These are phyloP conservation scores for Cairina moschata DNA, from an alignment of 2,113 vertebrate species.

Conservation along the genomic window DNA sequence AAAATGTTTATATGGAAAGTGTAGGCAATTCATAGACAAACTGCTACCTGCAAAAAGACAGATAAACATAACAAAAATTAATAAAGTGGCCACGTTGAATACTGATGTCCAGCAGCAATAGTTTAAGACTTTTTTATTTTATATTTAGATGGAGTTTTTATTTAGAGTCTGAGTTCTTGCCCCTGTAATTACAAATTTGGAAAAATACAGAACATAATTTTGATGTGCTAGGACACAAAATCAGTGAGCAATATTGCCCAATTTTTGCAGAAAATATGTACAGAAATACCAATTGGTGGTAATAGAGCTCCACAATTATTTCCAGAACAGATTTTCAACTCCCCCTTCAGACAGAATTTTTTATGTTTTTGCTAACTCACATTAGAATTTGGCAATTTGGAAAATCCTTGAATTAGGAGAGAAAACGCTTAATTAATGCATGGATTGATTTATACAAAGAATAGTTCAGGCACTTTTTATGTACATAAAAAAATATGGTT, in stretches of 20 bases:
- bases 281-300: fast-evolving
- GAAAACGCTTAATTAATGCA: background rate
- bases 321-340: background rate
- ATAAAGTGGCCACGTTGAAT: background rate
- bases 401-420: background rate
- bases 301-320: background rate
- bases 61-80: background rate
- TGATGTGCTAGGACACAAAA: background rate
- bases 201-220: background rate
- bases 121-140: background rate
- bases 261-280: background rate
- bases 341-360: background rate
- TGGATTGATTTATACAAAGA: background rate
- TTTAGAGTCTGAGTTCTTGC: background rate
- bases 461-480: background rate
- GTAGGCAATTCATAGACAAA: fast-evolving
- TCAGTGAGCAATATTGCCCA: background rate
- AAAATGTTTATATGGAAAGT: background rate
- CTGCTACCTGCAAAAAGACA: conserved; percentile 6
- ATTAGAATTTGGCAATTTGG: fast-evolving
- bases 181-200: background rate
- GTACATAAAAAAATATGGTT: background rate
- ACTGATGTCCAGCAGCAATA: background rate
- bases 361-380: background rate
- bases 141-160: background rate